A percentile compares a stretch with the other conserved stretches of the same genome.
Conservation (phyloP, 2,888 invertebrate species). For the Ichneumoninae sp. region DNA sequence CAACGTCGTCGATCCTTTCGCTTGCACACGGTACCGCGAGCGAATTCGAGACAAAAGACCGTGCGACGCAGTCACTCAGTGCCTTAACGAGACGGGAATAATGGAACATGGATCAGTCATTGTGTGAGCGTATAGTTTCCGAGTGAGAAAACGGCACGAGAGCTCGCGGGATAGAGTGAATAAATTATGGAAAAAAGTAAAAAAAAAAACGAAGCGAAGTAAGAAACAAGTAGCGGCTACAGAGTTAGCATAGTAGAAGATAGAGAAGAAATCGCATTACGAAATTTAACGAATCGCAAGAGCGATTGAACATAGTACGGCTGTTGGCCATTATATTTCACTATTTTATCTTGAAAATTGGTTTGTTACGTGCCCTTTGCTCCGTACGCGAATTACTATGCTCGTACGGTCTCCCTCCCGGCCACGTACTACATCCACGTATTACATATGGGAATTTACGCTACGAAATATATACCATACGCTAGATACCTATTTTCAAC, state of each 20-base stretch:
- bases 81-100: constrained; percentile 65
- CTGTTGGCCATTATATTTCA: constrained; percentile 66
- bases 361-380: constrained; percentile 73
- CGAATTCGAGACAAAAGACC: constrained; percentile 62
- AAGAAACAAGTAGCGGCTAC: constrained; percentile 43
- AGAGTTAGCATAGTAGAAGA: constrained; percentile 23
- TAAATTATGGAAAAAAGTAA: constrained; percentile 30
- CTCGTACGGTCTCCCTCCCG: constrained; percentile 18
- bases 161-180: constrained; percentile 35
- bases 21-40: constrained; percentile 28
- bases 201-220: constrained; percentile 3
- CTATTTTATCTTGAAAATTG: constrained; percentile 75
- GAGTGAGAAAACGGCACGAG: constrained; percentile 32
- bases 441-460: constrained; percentile 48
- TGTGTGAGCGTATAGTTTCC: constrained; percentile 30
- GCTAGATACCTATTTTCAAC: constrained; percentile 43
- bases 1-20: constrained; percentile 70
- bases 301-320: constrained; percentile 66
- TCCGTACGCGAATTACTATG: constrained; percentile 39
- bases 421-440: constrained; percentile 43
- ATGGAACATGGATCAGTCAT: constrained; percentile 54
- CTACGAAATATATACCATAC: constrained; percentile 23
- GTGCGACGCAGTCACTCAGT: constrained; percentile 61
- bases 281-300: constrained; percentile 72
- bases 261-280: constrained; percentile 69